Evolutionary conservation across 2,113 vertebrate species (phyloP).

Genomic region (Dinomys branickii): DNA sequence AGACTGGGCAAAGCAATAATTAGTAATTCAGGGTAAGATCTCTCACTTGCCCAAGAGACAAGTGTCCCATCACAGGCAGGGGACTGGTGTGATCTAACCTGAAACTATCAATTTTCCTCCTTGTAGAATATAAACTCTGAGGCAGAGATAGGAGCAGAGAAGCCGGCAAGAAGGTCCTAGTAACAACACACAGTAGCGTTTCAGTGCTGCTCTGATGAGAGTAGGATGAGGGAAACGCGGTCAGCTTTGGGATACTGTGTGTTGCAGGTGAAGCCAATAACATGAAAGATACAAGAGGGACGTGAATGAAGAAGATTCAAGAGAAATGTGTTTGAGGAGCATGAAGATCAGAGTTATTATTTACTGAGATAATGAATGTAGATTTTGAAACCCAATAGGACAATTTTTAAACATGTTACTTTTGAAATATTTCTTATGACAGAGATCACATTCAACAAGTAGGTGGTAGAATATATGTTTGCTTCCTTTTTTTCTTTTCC

Average conservation of each 20-base stretch:
- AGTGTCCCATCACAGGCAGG: neutral
- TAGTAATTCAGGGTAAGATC: neutral
- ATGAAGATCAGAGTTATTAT: neutral
- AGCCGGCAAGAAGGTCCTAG: no score
- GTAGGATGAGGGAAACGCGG: neutral
- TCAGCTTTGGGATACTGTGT: neutral
- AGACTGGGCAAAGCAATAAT: neutral
- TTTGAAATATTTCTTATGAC: slow-evolving; percentile 4
- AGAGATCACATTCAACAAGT: neutral
- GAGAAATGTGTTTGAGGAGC: neutral
- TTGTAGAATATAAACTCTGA: neutral
- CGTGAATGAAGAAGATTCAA: neutral
- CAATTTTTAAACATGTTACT: neutral
- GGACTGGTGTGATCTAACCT: neutral
- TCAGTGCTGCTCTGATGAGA: neutral
- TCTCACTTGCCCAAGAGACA: neutral
- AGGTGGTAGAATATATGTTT: neutral
- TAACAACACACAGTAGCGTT: neutral
- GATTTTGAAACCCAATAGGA: neutral
- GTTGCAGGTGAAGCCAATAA: neutral
- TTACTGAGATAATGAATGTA: neutral
- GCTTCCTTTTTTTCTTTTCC: neutral
- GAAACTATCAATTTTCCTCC: neutral
- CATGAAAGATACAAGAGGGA: neutral
- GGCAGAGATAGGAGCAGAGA: neutral